Conservation (phyloP, 2,888 invertebrate species). For the Cantharis nigra region DNA sequence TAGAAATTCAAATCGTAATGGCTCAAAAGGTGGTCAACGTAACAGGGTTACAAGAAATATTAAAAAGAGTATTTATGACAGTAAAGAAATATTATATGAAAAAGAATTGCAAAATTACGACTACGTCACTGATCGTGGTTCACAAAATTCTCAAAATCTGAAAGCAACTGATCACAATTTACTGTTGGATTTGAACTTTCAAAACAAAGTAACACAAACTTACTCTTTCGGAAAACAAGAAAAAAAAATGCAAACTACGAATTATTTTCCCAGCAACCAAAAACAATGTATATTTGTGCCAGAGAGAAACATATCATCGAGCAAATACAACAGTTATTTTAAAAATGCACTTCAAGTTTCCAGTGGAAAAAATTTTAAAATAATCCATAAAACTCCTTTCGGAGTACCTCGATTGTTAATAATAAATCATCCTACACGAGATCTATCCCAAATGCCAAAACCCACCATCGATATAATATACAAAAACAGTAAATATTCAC, state of each 20-base stretch:
- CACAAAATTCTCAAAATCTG: background rate
- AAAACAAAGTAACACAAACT: background rate
- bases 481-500: too few species aligned
- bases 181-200: background rate
- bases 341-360: background rate
- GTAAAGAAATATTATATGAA: background rate
- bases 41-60: background rate
- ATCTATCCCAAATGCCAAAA: background rate
- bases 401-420: background rate
- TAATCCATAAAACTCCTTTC: background rate
- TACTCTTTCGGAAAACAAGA: background rate
- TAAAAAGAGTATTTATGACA: background rate
- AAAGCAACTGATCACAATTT: background rate
- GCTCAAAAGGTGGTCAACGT: background rate
- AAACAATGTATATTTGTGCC: background rate
- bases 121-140: background rate
- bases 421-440: background rate
- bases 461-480: too few species aligned
- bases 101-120: background rate
- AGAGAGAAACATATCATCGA: background rate
- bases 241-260: background rate
- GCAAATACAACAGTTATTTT: background rate
- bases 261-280: background rate
- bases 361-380: background rate
- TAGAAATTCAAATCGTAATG: background rate